Evolutionary conservation across 2,797 vertebrate genomes (phyloP).

Genomic region (Loris lydekkerianus): DNA sequence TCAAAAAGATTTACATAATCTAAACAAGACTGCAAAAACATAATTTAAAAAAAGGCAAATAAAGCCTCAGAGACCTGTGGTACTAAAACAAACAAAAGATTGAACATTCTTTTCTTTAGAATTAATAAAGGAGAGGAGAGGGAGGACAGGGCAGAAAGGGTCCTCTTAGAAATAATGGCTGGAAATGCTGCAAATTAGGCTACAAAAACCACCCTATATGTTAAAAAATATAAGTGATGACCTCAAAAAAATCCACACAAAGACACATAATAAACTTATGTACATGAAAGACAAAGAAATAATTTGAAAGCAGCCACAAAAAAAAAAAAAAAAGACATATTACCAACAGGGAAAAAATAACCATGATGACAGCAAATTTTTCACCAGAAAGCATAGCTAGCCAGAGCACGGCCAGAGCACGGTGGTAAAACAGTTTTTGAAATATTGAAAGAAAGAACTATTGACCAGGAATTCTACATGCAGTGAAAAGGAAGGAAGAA

Average conservation of each 20-base stretch:
- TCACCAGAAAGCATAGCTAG: neutral
- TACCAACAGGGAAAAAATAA: neutral
- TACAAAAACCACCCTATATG: neutral
- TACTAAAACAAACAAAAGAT: neutral
- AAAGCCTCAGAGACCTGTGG: too few species aligned
- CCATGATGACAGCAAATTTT: neutral
- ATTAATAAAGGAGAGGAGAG: neutral
- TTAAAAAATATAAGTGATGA: neutral
- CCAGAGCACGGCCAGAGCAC: neutral
- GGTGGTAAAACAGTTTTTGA: neutral
- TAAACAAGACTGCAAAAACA: neutral
- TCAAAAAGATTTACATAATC: neutral
- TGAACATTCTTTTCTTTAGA: neutral
- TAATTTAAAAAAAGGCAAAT: neutral
- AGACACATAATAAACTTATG: neutral
- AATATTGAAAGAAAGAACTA: neutral
- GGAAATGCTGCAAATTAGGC: neutral
- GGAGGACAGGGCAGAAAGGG: neutral
- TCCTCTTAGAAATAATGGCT: neutral
- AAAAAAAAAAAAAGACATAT: neutral
- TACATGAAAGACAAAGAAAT: neutral
- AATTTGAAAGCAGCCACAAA: too few species aligned
- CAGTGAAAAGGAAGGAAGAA: neutral
- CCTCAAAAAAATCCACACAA: neutral
- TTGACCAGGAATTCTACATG: neutral